These are phyloP conservation scores for Brachionus koreanus DNA, from an alignment of 1,140 invertebrate species.

Conservation along the genomic window DNA sequence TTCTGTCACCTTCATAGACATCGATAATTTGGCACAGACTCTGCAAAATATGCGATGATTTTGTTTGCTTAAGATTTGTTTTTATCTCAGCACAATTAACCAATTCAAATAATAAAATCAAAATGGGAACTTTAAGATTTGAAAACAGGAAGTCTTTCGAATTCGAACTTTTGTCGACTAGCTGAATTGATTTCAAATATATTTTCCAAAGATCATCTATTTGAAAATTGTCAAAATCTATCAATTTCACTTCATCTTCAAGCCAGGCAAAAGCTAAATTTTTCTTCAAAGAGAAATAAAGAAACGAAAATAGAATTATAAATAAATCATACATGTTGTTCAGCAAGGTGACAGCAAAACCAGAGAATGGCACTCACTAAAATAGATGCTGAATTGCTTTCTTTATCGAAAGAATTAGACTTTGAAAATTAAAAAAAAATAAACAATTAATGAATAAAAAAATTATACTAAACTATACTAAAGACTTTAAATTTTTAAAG, in stretches of 20 bases:
- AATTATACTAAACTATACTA: not conserved
- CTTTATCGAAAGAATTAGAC: not conserved
- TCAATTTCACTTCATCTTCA: not conserved
- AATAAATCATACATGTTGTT: slow-evolving; percentile 1
- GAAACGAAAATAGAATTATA: not conserved
- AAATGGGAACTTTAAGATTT: slow-evolving; percentile 21
- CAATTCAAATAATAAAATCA: slow-evolving; percentile 11
- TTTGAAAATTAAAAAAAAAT: not conserved
- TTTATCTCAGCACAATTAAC: slow-evolving; percentile 20
- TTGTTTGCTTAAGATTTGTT: not conserved
- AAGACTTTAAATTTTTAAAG: not conserved
- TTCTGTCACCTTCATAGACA: not conserved
- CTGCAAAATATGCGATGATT: not conserved
- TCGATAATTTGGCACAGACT: not conserved
- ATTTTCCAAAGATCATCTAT: slow-evolving; percentile 27
- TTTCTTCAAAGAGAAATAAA: not conserved
- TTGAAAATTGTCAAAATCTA: slow-evolving; percentile 26
- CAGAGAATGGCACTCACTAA: not conserved
- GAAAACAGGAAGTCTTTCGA: not conserved
- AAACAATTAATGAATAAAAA: not conserved
- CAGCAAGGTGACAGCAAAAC: slow-evolving; percentile 17
- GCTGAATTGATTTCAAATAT: not conserved
- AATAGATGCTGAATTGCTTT: not conserved
- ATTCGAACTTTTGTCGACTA: not conserved
- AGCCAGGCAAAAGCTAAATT: not conserved